Conservation (phyloP, 2,113 vertebrate species). For the Plecotus auritus region DNA sequence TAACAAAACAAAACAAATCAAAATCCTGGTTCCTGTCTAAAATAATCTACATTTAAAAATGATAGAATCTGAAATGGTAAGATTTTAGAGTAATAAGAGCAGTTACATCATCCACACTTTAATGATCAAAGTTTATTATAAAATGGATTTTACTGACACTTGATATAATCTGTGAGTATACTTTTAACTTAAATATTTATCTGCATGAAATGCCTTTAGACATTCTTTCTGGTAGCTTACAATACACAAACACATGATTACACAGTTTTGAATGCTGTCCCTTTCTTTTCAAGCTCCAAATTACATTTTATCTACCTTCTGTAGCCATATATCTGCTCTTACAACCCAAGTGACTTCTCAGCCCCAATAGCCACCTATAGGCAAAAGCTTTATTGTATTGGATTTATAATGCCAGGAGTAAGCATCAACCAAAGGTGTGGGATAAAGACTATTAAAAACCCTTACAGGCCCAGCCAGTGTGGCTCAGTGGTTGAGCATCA, state of each 20-base stretch:
- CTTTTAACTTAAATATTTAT: neutral
- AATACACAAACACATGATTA: neutral
- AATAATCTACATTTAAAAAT: neutral
- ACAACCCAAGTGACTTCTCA: neutral
- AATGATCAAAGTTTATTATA: neutral
- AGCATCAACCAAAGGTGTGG: neutral
- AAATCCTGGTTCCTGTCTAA: neutral
- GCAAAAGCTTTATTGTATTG: neutral
- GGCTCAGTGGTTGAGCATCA: no score
- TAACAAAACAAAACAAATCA: neutral
- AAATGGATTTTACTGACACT: neutral
- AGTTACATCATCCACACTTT: neutral
- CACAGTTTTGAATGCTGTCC: neutral
- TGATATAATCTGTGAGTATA: neutral
- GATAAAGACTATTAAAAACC: neutral
- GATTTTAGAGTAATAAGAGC: neutral
- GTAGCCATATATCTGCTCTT: neutral
- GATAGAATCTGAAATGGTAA: neutral
- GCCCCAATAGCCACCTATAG: neutral
- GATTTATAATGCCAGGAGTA: neutral
- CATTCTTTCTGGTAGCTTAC: neutral
- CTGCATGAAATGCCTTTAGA: neutral
- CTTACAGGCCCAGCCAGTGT: no score
- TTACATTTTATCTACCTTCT: neutral
- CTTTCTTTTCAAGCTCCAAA: neutral